Conservation (phyloP, 2,888 invertebrate genomes). For the Automeris io region DNA sequence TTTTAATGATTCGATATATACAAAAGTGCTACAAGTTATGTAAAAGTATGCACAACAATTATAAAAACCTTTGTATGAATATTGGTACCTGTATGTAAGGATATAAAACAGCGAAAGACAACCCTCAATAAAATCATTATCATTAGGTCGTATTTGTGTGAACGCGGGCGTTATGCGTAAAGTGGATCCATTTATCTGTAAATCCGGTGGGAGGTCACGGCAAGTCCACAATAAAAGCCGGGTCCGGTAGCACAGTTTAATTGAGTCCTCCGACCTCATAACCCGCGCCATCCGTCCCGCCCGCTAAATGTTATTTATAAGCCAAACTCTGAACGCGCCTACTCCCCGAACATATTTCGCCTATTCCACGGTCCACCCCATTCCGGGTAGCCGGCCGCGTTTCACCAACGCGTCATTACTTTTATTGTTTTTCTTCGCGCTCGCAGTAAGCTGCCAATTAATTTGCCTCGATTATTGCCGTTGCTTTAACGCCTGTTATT, state of each 20-base stretch:
- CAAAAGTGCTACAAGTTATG: too few species aligned
- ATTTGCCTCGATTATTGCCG: constrained; percentile 66
- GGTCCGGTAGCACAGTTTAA: constrained; percentile 72
- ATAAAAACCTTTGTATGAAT: too few species aligned
- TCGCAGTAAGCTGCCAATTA: constrained; percentile 55
- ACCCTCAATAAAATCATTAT: constrained; percentile 22
- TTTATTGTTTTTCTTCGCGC: constrained; percentile 60
- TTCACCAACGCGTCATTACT: constrained; percentile 42
- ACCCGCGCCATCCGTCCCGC: constrained; percentile 59
- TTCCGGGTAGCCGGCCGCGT: constrained; percentile 27
- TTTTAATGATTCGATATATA: too few species aligned
- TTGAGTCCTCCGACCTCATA: constrained; percentile 76
- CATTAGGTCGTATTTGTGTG: constrained; percentile 45
- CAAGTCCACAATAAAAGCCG: constrained; percentile 71
- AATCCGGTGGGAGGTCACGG: constrained; percentile 68
- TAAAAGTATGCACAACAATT: too few species aligned
- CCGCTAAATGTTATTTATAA: constrained; percentile 74
- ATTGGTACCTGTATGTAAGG: too few species aligned
- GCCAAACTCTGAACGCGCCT: constrained; percentile 53
- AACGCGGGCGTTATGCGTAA: constrained; percentile 46
- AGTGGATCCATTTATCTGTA: constrained; percentile 67
- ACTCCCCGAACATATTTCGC: constrained; percentile 50
- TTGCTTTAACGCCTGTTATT: constrained; percentile 67
- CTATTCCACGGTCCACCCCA: constrained; percentile 52
- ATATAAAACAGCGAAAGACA: background rate